Conservation (phyloP, 1,140 invertebrate genomes). For the Coenobita brevimanus region DNA sequence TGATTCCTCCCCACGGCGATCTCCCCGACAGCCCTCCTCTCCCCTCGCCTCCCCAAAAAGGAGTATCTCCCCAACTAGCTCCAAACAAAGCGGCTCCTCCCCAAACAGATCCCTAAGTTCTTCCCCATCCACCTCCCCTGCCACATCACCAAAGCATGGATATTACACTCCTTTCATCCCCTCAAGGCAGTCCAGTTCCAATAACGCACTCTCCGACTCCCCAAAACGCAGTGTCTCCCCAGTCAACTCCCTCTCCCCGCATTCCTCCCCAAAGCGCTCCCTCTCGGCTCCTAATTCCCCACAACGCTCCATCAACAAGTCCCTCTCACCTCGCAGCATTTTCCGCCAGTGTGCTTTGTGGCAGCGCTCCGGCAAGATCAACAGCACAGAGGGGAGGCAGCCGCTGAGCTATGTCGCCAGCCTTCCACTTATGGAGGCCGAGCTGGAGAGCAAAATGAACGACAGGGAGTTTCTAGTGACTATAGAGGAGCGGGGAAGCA, state of each 20-base stretch:
- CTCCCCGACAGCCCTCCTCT: constrained; percentile 13
- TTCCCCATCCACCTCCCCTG: background rate
- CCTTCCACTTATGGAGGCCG: background rate
- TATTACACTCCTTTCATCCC: background rate
- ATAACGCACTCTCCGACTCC: constrained; percentile 23
- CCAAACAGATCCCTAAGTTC: constrained; percentile 1
- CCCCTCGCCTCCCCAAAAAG: constrained; percentile 16
- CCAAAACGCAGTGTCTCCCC: constrained; percentile 32
- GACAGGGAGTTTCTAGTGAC: background rate
- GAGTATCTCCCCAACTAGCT: constrained; percentile 34
- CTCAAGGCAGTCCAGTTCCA: background rate
- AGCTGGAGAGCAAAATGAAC: constrained; percentile 10
- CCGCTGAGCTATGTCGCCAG: background rate
- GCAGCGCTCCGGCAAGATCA: constrained; percentile 26
- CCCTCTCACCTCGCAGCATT: constrained; percentile 19
- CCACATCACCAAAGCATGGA: constrained; percentile 26
- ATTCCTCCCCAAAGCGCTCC: constrained; percentile 37
- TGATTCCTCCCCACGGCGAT: constrained; percentile 24
- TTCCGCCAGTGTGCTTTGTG: constrained; percentile 42
- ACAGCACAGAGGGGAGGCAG: background rate
- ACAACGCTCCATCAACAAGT: constrained; percentile 20
- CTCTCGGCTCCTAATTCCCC: constrained; percentile 49
- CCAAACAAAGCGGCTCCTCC: constrained; percentile 29
- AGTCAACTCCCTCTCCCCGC: background rate
- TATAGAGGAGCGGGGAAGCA: background rate